Conservation (phyloP, 2,888 invertebrate genomes). For the Cosmia pyralina region DNA sequence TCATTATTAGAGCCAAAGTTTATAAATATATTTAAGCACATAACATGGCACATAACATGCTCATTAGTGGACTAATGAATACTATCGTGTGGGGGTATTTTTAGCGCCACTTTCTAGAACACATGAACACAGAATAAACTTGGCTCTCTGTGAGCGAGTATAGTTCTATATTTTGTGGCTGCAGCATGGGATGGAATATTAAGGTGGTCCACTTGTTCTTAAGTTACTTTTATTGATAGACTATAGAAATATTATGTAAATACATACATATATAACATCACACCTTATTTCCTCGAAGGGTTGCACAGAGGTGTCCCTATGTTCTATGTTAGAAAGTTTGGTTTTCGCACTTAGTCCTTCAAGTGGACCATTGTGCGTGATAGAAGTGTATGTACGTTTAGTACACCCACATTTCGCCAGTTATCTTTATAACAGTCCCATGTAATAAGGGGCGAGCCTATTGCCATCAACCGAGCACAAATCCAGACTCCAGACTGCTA, state of each 20-base stretch:
- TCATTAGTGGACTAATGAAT: slow-evolving; percentile 31
- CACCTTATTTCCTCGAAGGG: neutral
- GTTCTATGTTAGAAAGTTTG: too few species aligned
- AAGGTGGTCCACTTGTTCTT: neutral
- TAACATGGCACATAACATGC: neutral
- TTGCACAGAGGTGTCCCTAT: neutral
- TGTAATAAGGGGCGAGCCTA: neutral
- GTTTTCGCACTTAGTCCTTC: too few species aligned
- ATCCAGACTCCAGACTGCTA: neutral
- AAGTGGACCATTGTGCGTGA: too few species aligned
- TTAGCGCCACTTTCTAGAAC: neutral
- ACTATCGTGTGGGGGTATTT: neutral
- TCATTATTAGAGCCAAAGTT: slow-evolving; percentile 15
- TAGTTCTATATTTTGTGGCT: neutral
- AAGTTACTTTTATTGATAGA: neutral
- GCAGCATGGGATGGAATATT: neutral
- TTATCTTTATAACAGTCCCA: neutral
- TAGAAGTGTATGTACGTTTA: too few species aligned
- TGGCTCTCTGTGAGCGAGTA: neutral
- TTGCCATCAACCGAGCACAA: neutral
- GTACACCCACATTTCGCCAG: neutral
- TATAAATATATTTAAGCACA: slow-evolving; percentile 11
- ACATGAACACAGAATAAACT: neutral
- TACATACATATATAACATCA: neutral
- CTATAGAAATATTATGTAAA: neutral